Base-by-base conservation (phyloP, 2,113 vertebrate species). In the Aspiorhynchus laticeps region DNA sequence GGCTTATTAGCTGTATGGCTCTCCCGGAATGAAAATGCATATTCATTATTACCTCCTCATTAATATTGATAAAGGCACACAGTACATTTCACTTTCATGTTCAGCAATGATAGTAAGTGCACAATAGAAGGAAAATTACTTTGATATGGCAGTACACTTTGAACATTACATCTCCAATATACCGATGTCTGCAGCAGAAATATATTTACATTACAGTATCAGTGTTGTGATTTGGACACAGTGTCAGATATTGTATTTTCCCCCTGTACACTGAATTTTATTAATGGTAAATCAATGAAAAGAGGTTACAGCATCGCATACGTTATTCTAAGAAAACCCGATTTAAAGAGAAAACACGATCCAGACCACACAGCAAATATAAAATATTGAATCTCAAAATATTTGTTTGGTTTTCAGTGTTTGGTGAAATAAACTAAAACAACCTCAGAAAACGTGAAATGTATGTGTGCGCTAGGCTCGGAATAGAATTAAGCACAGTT, bases 1-100 rank as follows among this genome's bases (percentile, higher is more conserved):
- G 87, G 89, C 90, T 90, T 90, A 88, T 86, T 86, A 85, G 84
- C 63, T 87, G 63, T 86, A 90, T 88, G 89, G 90, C 89, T 91
- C 88, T 83, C 83, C 85, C 8, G 14, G 80, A 87, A 85, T 28
- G 71, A 86, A 86, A 87, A 65, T 89, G 86, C 86, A 89, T 86
- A 89, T 87, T 89, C 85, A 87, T 87, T 85, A 80, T 85, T 83
- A 71, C 46, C 74, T 89, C 61, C 31, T 87, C 78, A 74, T 89
- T 83, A 83, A 80, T 86, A 85, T 79, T 85, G 79, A 51, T 73
- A 83, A 89, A 89, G 88, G 84, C 88, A 89, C 88, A 89, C 86
- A 85, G 71, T 63, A 87, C 86, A 83, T 89, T 61, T 51, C 86
- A 86, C 51, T 83, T 85, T 79, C 63, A 67, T 78, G 71, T 79